Percentiles rank a stretch among this genome's conserved stretches.
phyloP scores from a whole-genome alignment of 2,888 invertebrate species.

The Apocheima hispidaria region DNA sequence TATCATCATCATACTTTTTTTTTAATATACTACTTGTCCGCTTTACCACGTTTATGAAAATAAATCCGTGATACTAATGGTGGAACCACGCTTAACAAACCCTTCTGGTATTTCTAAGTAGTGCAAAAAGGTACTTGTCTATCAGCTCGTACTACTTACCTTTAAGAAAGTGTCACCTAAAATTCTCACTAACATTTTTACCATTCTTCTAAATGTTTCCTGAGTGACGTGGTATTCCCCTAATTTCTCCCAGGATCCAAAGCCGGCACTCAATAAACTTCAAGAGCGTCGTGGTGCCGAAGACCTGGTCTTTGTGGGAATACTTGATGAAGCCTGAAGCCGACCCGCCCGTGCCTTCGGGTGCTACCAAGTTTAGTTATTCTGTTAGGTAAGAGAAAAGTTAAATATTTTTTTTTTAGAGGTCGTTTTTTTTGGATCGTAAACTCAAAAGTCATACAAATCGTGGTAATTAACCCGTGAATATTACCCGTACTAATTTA shows the following conservation, averaged over 20 bases:
- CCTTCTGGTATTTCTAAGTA: no score
- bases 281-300: conserved; percentile 65
- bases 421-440: no score
- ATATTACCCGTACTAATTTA: no score
- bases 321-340: conserved; percentile 72
- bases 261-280: conserved; percentile 67
- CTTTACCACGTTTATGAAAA: no score
- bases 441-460: not conserved
- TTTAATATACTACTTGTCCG: no score
- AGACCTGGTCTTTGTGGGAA: conserved; percentile 66
- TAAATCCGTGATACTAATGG: no score
- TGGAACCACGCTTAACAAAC: no score
- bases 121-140: no score
- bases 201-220: not conserved
- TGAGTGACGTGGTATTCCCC: not conserved
- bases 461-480: not conserved
- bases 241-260: conserved; percentile 59
- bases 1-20: no score
- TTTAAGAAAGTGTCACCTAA: no score
- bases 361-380: conserved; percentile 91
- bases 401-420: no score
- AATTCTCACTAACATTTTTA: not conserved
- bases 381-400: conserved; percentile 87
- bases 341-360: conserved; percentile 91
- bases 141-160: no score